Conservation (phyloP, 2,113 vertebrate genomes). For the Corvus cornix region DNA sequence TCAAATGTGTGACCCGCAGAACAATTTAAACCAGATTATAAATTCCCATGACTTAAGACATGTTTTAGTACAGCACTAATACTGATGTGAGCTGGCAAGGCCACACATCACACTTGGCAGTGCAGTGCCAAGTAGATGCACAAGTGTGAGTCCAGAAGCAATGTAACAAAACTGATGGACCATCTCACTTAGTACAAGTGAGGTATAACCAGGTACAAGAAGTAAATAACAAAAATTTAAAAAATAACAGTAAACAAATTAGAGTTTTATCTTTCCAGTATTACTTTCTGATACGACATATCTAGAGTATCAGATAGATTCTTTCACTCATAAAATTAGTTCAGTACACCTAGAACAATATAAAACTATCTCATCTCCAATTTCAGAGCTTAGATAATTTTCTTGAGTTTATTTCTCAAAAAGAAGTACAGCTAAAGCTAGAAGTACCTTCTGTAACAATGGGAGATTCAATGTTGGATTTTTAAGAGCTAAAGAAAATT, state of each 20-base stretch:
- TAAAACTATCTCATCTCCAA: neutral
- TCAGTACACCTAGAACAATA: neutral
- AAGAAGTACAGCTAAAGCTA: neutral
- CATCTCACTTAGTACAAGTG: neutral
- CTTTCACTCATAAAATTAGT: neutral
- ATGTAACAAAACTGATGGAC: neutral
- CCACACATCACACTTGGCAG: neutral
- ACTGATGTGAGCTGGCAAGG: neutral
- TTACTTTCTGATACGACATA: neutral
- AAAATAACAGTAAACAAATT: neutral
- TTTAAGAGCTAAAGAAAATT: neutral
- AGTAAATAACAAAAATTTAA: neutral
- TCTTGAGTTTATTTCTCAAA: neutral
- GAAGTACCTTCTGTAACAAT: neutral
- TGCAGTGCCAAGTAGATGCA: neutral
- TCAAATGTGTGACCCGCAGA: neutral
- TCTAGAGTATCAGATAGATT: neutral
- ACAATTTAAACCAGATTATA: neutral
- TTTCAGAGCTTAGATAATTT: neutral
- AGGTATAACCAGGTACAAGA: neutral
- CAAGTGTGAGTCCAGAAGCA: neutral
- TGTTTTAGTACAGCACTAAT: neutral
- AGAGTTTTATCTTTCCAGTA: neutral
- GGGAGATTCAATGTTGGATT: neutral
- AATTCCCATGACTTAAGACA: neutral